These are phyloP conservation scores for Auanema sp. DNA, from an alignment of 2,888 invertebrate genomes.

Conservation along the genomic window DNA sequence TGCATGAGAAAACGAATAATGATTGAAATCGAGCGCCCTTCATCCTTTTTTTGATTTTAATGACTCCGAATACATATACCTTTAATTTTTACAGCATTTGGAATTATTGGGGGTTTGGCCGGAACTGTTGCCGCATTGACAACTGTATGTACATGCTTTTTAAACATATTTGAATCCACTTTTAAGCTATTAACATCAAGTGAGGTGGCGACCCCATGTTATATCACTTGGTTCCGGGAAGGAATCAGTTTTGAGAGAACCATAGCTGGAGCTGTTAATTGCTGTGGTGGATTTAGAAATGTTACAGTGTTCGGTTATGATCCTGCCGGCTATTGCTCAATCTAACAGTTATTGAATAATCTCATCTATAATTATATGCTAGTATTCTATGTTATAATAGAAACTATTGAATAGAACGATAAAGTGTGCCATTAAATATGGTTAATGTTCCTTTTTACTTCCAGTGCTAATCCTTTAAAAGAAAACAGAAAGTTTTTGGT, in stretches of 20 bases:
- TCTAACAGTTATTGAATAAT: background rate
- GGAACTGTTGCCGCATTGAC: conserved; percentile 36
- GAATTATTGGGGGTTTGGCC: conserved; percentile 38
- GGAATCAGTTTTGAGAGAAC: conserved; percentile 5
- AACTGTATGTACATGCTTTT: background rate
- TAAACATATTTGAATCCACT: background rate
- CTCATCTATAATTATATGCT: too few relatives aligned
- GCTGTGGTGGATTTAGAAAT: conserved; percentile 32
- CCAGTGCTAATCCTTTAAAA: too few relatives aligned
- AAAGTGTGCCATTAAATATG: too few relatives aligned
- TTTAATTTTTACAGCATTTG: conserved; percentile 29
- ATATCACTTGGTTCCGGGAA: conserved; percentile 33
- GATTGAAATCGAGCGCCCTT: background rate
- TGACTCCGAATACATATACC: too few relatives aligned
- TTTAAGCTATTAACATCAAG: conserved; percentile 19
- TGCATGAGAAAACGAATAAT: background rate
- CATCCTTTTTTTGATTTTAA: background rate
- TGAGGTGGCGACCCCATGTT: conserved; percentile 35
- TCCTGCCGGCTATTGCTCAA: conserved; percentile 7
- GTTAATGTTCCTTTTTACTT: too few relatives aligned
- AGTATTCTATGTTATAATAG: too few relatives aligned
- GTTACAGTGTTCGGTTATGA: conserved; percentile 12
- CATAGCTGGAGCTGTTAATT: conserved; percentile 23
- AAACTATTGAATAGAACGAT: too few relatives aligned
- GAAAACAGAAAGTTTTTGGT: too few relatives aligned